phyloP scores from a whole-genome alignment of 2,113 vertebrate species.

The Pseudopodoces humilis region DNA sequence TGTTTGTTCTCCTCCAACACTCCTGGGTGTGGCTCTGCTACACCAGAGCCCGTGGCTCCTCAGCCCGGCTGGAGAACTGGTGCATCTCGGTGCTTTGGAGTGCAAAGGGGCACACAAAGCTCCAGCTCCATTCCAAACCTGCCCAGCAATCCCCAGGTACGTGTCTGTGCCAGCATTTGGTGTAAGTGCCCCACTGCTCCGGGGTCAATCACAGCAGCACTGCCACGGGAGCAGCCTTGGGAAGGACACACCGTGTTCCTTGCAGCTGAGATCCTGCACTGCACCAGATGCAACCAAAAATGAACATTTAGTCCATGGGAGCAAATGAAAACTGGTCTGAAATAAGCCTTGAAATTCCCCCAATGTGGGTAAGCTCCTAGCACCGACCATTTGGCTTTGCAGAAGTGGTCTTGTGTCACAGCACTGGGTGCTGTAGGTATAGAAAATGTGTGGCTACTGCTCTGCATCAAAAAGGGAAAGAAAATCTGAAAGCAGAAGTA shows the following conservation, averaged over 20 bases:
- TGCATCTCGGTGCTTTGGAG: neutral
- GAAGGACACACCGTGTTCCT: neutral
- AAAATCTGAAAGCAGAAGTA: neutral
- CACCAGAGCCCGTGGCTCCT: neutral
- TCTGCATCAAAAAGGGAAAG: neutral
- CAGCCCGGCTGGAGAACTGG: neutral
- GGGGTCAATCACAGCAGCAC: neutral
- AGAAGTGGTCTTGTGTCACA: fast-evolving
- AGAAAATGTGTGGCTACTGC: neutral
- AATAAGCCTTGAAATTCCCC: neutral
- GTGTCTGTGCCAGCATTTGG: fast-evolving
- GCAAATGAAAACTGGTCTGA: neutral
- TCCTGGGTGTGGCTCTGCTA: neutral
- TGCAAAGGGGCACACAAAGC: neutral
- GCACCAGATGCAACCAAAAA: neutral
- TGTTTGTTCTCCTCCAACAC: neutral
- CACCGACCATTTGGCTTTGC: neutral
- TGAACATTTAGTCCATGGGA: neutral
- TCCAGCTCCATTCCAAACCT: neutral
- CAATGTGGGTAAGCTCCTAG: neutral
- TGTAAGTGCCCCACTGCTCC: neutral
- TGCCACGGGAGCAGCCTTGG: neutral
- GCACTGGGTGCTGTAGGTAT: neutral
- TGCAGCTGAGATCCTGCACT: neutral
- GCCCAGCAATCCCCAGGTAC: neutral